Evolutionary conservation across 2,113 vertebrate genomes (phyloP).

Genomic region (Oplegnathus fasciatus): DNA sequence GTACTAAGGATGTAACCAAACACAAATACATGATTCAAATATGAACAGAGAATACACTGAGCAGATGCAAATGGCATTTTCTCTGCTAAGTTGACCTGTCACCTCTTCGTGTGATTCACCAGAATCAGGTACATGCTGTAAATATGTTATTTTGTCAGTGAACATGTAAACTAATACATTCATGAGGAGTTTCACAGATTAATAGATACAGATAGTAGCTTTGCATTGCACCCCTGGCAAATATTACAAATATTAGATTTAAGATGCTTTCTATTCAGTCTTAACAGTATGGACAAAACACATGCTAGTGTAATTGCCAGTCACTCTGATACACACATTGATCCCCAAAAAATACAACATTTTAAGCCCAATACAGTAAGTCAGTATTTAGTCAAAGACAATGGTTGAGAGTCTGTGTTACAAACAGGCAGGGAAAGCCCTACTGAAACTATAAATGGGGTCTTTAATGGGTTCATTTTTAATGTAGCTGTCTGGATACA

Average conservation of each 20-base stretch:
- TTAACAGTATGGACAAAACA: neutral
- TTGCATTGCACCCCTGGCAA: neutral
- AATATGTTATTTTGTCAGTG: neutral
- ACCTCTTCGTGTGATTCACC: too few relatives aligned
- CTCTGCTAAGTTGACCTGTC: neutral
- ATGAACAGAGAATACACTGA: neutral
- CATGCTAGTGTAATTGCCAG: neutral
- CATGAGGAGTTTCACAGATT: neutral
- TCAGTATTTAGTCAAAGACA: neutral
- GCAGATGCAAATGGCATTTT: neutral
- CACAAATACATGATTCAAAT: neutral
- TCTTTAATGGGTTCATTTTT: neutral
- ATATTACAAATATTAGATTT: neutral
- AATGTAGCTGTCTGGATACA: neutral
- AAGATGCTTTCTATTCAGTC: neutral
- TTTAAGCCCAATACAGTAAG: neutral
- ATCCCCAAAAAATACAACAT: neutral
- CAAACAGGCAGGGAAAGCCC: neutral
- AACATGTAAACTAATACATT: neutral
- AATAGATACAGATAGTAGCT: neutral
- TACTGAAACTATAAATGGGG: neutral
- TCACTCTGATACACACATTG: neutral
- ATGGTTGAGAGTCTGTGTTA: neutral
- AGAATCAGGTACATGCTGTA: neutral
- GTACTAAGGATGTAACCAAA: neutral